Base-by-base conservation (phyloP, 2,888 invertebrate genomes). In the Graphium colonna region DNA sequence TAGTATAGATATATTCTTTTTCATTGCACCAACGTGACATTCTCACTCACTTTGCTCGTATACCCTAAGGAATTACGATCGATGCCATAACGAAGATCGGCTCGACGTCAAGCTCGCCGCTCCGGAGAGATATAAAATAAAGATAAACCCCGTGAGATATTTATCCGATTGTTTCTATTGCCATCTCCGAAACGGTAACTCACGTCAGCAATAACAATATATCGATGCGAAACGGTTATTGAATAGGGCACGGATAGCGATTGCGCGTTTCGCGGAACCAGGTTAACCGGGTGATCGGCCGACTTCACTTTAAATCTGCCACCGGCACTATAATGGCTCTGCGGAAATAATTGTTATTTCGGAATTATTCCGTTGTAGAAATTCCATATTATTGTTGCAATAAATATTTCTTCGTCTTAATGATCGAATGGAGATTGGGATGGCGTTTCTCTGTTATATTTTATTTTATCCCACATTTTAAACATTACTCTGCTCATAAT, bases 101-200 rank as follows among this genome's bases (percentile, higher is more conserved):
- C 12, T 3, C 36, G 1, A 17, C 33, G 38, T 18, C 17, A 21
- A 15, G 33, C 21, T 5, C 36, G 36, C 17, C 33, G 33, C 17
- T 18, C 40, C 43, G 42, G 10, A 33, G 77, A 82, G 80, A 77
- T 82, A 84, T 82, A 83, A 70, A 71, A 73, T 73, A 73, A 67
- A 76, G 81, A 84, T 84, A 83, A 80, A 70, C 73, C 66, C 71
- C 69, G 64, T 71, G 58, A 70, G 73, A 75, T 82, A 82, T 85
- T 83, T 84, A 83, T 82, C 76, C 75, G 75, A 75, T 79, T 81
- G 82, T 83, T 81, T 77, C 79, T 75, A 79, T 69, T 75, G 76
- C 75, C 79, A 77, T 84, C 83, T 77, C 70, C 69, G 73, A 76
- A 79, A 77, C 82, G 71, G 79, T 85, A 86, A 85, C 77, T 86